Conservation (phyloP, 1,140 invertebrate species). For the Apolygus lucorum region DNA sequence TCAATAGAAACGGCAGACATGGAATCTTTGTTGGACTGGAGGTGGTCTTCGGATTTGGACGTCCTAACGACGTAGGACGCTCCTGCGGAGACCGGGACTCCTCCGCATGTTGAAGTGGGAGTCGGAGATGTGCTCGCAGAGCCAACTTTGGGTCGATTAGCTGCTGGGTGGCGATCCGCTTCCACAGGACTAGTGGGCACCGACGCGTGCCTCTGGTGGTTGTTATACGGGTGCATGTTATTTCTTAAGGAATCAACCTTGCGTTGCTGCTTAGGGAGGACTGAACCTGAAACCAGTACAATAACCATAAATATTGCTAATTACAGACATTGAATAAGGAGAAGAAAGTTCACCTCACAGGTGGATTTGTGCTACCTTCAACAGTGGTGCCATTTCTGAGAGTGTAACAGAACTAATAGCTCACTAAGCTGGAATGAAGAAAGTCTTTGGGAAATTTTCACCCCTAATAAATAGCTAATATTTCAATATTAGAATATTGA, state of each 20-base stretch:
- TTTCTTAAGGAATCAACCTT: slow-evolving; percentile 51
- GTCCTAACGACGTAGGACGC: slow-evolving; percentile 44
- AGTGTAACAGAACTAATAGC: too few relatives aligned
- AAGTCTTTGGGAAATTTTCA: too few relatives aligned
- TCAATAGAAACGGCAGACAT: slow-evolving; percentile 78
- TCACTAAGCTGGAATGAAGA: too few relatives aligned
- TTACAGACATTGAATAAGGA: too few relatives aligned
- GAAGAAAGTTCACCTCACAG: too few relatives aligned
- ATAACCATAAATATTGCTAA: too few relatives aligned
- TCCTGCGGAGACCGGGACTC: slow-evolving; percentile 20
- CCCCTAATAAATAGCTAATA: too few relatives aligned
- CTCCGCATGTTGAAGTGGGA: slow-evolving; percentile 24
- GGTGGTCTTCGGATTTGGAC: slow-evolving; percentile 75
- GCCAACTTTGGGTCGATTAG: neutral
- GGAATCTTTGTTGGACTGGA: slow-evolving; percentile 49
- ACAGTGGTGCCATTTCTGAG: too few relatives aligned
- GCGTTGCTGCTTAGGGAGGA: slow-evolving; percentile 54
- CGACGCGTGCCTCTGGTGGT: slow-evolving; percentile 52
- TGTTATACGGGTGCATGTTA: slow-evolving; percentile 41
- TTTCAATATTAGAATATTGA: too few relatives aligned
- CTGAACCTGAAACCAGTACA: slow-evolving; percentile 30
- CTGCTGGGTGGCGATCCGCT: slow-evolving; percentile 34
- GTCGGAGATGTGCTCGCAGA: slow-evolving; percentile 31
- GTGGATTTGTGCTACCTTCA: too few relatives aligned
- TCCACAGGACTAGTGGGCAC: slow-evolving; percentile 73